phyloP scores from a whole-genome alignment of 2,113 vertebrate genomes.

The Eublepharis macularius region DNA sequence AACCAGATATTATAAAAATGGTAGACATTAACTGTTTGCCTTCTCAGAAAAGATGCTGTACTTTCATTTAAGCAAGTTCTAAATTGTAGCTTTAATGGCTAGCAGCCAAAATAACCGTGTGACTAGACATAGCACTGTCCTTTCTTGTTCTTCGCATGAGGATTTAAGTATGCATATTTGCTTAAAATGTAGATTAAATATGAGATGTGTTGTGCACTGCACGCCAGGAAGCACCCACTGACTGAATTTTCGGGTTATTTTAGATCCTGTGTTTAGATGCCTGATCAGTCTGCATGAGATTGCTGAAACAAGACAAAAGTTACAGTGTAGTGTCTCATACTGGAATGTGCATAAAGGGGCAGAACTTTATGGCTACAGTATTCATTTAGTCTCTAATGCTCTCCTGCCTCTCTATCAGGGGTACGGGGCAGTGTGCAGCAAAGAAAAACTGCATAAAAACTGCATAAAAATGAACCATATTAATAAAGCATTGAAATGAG shows the following conservation, averaged over 20 bases:
- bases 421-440: no score
- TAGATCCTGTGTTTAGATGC: not conserved
- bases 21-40: no score
- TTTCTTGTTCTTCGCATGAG: rapidly evolving
- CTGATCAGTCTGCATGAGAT: not conserved
- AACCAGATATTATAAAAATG: not conserved
- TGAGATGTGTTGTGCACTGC: not conserved
- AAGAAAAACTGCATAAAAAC: no score
- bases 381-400: no score
- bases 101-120: not conserved
- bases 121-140: slow-evolving; percentile 46
- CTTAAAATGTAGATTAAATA: not conserved
- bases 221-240: not conserved
- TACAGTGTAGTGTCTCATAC: not conserved
- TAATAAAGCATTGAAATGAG: no score
- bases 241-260: not conserved
- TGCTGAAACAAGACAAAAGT: not conserved
- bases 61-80: not conserved
- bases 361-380: no score
- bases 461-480: no score
- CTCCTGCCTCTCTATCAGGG: no score
- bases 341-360: not conserved
- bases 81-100: not conserved
- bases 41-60: no score
- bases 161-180: not conserved